These are phyloP conservation scores for Ariopsis seemanni DNA, from an alignment of 2,113 vertebrate species.

Conservation along the genomic window DNA sequence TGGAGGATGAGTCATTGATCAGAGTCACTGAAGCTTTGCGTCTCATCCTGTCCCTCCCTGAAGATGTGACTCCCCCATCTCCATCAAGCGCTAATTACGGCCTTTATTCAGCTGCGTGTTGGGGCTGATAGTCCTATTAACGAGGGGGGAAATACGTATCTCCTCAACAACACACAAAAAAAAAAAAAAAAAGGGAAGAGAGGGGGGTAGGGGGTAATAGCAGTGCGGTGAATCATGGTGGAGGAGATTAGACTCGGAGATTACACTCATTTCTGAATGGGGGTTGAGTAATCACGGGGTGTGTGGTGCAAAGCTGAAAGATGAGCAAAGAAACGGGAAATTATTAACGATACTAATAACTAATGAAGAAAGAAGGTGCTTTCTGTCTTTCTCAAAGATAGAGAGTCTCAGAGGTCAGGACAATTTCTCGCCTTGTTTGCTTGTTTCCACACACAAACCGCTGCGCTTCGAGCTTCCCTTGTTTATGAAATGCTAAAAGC, in stretches of 20 bases:
- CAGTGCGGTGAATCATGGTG: conserved; percentile 31
- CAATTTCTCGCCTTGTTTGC: conserved; percentile 36
- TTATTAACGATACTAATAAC: background rate
- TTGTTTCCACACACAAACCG: conserved; percentile 39
- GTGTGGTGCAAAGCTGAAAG: conserved; percentile 8
- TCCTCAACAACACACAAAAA: background rate
- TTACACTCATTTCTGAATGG: conserved; percentile 18
- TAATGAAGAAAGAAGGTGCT: background rate
- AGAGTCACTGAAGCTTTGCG: background rate
- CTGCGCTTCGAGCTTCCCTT: conserved; percentile 58
- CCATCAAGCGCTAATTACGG: conserved; percentile 43
- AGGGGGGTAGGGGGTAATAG: background rate
- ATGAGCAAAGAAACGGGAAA: conserved; percentile 1
- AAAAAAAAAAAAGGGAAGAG: background rate
- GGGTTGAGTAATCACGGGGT: background rate
- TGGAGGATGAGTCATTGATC: conserved; percentile 43
- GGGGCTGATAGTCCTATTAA: conserved; percentile 33
- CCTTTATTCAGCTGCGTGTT: conserved; percentile 31
- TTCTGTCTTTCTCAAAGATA: background rate
- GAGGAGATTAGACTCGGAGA: conserved; percentile 41
- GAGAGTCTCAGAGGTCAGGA: conserved; percentile 55
- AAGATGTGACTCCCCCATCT: background rate
- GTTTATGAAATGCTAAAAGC: conserved; percentile 61
- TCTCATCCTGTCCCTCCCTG: background rate
- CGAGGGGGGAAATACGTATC: conserved; percentile 15